Percentiles rank a stretch among this genome's conserved stretches.
Conservation (phyloP, 2,113 vertebrate species). For the Rhombomys opimus region DNA sequence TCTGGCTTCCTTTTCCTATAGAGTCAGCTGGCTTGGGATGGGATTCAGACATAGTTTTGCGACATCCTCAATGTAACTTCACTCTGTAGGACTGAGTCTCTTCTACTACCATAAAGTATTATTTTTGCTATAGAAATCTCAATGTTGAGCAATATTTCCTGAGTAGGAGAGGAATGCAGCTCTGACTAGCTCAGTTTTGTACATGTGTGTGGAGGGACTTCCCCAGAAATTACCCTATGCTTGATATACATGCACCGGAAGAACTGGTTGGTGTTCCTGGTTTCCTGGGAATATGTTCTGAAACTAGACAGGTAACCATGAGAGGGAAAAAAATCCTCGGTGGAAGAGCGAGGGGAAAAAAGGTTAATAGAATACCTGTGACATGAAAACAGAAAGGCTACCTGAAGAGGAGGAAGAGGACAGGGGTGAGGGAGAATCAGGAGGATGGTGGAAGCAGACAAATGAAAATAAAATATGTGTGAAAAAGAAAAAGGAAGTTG, state of each 20-base stretch:
- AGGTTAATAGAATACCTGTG: not conserved
- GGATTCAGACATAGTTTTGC: not conserved
- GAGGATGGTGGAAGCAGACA: no score
- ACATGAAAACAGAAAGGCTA: not conserved
- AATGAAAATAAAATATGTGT: not conserved
- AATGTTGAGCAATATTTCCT: not conserved
- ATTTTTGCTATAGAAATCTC: not conserved
- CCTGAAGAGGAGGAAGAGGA: not conserved
- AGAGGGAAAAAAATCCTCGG: not conserved
- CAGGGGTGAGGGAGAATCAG: no score
- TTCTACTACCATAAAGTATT: not conserved
- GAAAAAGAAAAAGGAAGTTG: not conserved
- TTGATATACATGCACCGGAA: not conserved
- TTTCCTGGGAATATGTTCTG: not conserved
- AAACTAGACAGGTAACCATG: not conserved
- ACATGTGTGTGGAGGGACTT: not conserved
- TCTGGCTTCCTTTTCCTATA: not conserved
- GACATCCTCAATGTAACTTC: not conserved
- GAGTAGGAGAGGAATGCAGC: not conserved
- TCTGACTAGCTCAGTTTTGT: not conserved
- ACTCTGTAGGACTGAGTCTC: not conserved
- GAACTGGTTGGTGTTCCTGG: not conserved
- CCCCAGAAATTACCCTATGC: not conserved
- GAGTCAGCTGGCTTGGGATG: not conserved
- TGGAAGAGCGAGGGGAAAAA: no score